These are phyloP conservation scores for Yoshiicerus persimilis DNA, from an alignment of 1,140 invertebrate genomes.

Conservation along the genomic window DNA sequence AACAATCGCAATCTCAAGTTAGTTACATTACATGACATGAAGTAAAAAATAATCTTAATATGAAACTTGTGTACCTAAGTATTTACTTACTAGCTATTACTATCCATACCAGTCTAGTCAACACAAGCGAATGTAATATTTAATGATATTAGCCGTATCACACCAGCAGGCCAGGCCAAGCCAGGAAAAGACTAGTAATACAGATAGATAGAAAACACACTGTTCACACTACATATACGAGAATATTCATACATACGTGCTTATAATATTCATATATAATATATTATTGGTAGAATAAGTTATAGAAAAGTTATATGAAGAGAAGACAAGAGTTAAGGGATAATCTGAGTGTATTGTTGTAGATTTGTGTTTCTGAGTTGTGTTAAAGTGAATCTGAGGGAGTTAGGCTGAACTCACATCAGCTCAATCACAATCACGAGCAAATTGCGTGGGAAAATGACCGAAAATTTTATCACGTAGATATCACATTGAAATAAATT, in stretches of 20 bases:
- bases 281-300: background rate
- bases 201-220: background rate
- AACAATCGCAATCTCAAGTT: background rate
- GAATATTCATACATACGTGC: too few relatives aligned
- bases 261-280: background rate
- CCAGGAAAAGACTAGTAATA: background rate
- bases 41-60: background rate
- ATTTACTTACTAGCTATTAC: too few relatives aligned
- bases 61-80: too few relatives aligned
- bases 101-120: too few relatives aligned
- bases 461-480: constrained; percentile 48
- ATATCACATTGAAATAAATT: constrained; percentile 10
- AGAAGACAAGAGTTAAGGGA: background rate
- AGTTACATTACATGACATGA: too few relatives aligned
- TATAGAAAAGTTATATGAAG: too few relatives aligned
- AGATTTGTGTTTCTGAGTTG: background rate
- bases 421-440: constrained; percentile 42
- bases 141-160: background rate
- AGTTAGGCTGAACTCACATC: constrained; percentile 3
- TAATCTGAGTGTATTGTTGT: background rate
- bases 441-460: constrained; percentile 49
- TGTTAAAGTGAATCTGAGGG: background rate
- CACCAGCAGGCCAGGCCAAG: background rate
- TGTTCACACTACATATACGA: too few relatives aligned
- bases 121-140: background rate